Evolutionary conservation across 2,888 invertebrate genomes (phyloP), one percentile per base, ranked within the genome.

Genomic region (Chesias legatella): DNA sequence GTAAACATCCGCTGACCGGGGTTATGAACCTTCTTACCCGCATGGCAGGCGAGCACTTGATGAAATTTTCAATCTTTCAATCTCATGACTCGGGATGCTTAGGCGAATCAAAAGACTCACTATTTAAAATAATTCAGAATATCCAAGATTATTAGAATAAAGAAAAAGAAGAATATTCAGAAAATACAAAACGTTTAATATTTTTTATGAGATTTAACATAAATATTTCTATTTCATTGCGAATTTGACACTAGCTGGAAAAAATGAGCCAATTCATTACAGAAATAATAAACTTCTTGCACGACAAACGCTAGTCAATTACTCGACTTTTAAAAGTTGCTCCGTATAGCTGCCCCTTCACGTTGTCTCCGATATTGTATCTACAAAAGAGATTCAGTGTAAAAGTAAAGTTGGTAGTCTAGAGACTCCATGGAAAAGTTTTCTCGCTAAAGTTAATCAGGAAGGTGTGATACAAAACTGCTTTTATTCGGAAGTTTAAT

Each of bases 271-370:
- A 27, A 11, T 7, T 26, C 26, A 17, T 17, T 26, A 6, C 13
- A 27, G 9, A 31, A 25, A 21, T 32, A 38, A 32, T 38, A 33
- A 32, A 23, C 34, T 28, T 10, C 13, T 20, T 22, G 22, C 20
- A 37, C 27, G 13, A 27, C 32, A 27, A 33, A 38, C 38, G 22
- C 26, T 30, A 37, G 25, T 37, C 36, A 31, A 31, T 37, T 31
- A 31, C 31, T 26, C 32, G 22, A 38, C 32, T 38, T 38, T 32
- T 32, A 25, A 38, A 17, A 38, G 32, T 38, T 33, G 7, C 22
- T 13, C 22, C 32, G 31, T 38, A 22, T 22, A 32, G 21, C 22
- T 32, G 26, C 22, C n/a, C 13, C 32, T 22, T 26, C 26, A 9
- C 23, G 10, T 38, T 29, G 7, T 23, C 22, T 17, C 4, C 20